These are phyloP conservation scores for Drosophila prosaltans DNA, from an alignment of 1,140 invertebrate genomes.

Conservation along the genomic window DNA sequence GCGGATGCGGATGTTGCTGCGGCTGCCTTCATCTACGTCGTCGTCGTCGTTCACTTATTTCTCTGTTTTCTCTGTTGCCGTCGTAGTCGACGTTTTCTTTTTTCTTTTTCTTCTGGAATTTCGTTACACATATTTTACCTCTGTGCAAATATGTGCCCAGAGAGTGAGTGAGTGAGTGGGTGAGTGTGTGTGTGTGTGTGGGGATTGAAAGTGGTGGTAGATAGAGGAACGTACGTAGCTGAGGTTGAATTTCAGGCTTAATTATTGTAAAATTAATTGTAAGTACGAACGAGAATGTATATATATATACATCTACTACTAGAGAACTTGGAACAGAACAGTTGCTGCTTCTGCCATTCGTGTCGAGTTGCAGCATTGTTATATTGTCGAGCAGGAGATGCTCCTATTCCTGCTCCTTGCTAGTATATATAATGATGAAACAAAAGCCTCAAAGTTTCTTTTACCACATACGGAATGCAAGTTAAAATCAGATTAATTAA, in stretches of 20 bases:
- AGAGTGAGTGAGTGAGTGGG: not conserved
- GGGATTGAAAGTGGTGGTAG: too few species aligned
- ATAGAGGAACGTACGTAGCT: not conserved
- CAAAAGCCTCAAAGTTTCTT: not conserved
- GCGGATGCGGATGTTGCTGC: slow-evolving; percentile 20
- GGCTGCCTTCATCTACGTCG: slow-evolving; percentile 9
- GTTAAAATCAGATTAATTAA: slow-evolving; percentile 1
- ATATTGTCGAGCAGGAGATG: not conserved
- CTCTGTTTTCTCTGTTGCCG: not conserved
- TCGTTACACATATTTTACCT: slow-evolving; percentile 17
- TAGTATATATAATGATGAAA: not conserved
- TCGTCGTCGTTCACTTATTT: slow-evolving; percentile 16
- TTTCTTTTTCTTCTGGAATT: slow-evolving; percentile 24
- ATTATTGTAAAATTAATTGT: slow-evolving; percentile 72
- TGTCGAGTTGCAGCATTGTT: slow-evolving; percentile 2
- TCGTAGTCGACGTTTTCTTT: slow-evolving; percentile 2
- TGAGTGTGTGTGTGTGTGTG: not conserved
- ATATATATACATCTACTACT: not conserved
- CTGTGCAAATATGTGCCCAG: slow-evolving; percentile 4
- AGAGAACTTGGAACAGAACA: not conserved
- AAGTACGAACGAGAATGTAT: slow-evolving; percentile 11
- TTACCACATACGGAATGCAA: not conserved
- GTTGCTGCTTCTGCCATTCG: not conserved
- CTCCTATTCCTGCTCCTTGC: not conserved
- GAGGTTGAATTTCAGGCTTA: slow-evolving; percentile 62